Evolutionary conservation across 1,140 invertebrate genomes (phyloP).

Genomic region (Druon quercuslanigerum): DNA sequence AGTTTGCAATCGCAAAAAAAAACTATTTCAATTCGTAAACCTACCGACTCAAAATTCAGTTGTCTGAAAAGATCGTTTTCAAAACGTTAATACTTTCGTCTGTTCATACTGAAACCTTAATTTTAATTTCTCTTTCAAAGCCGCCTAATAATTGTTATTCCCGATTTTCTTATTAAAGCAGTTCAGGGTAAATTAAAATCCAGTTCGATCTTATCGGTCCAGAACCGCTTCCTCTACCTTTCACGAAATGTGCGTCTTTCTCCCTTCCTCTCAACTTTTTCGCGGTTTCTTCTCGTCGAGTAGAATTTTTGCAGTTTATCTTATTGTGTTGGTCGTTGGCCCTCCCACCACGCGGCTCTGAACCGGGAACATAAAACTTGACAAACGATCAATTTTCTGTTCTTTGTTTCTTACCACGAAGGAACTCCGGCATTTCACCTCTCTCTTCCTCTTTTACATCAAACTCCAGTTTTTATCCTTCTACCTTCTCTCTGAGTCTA

Average conservation of each 20-base stretch:
- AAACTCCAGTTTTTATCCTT: constrained; percentile 16
- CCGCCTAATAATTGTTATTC: too few species aligned
- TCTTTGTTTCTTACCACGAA: constrained; percentile 71
- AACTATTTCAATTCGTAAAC: too few species aligned
- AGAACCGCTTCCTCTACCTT: constrained; percentile 30
- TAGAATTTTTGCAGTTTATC: constrained; percentile 62
- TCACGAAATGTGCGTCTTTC: neutral
- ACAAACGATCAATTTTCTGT: constrained; percentile 74
- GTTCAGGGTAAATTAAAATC: neutral
- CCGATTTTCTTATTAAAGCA: too few species aligned
- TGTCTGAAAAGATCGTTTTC: too few species aligned
- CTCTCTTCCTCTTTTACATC: constrained; percentile 38
- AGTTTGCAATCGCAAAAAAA: neutral
- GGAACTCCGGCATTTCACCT: constrained; percentile 55
- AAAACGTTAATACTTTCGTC: too few species aligned
- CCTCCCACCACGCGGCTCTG: constrained; percentile 42
- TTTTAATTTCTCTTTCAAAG: too few species aligned
- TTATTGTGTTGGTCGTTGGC: constrained; percentile 52
- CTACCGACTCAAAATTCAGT: too few species aligned
- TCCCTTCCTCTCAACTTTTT: constrained; percentile 47
- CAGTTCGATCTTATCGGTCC: constrained; percentile 54
- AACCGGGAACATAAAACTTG: constrained; percentile 69
- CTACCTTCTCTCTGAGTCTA: constrained; percentile 39
- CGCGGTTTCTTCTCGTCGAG: constrained; percentile 50
- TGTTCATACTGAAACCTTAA: too few species aligned